phyloP scores from a whole-genome alignment of 1,140 invertebrate genomes.

The Drosophila oshimai region DNA sequence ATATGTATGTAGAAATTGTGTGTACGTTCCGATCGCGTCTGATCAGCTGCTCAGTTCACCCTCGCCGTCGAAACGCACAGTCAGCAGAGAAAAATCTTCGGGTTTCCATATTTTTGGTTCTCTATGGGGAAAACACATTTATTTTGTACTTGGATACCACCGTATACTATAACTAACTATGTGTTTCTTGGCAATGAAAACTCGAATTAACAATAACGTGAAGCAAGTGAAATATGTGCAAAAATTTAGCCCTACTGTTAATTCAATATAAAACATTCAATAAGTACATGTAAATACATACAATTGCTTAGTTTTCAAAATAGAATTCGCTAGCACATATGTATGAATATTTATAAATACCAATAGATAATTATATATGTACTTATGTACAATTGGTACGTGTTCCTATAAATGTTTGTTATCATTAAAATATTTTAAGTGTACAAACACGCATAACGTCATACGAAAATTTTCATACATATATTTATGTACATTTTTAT shows the following conservation, averaged over 20 bases:
- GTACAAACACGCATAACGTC: background rate
- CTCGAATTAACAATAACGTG: slow-evolving; percentile 6
- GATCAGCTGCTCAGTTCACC: slow-evolving; percentile 19
- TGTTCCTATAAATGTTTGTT: slow-evolving; percentile 6
- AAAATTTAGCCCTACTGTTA: slow-evolving; percentile 16
- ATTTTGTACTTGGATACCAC: background rate
- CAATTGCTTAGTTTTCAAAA: slow-evolving; percentile 33
- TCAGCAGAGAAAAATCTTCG: background rate
- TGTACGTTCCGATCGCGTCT: background rate
- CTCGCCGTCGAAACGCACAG: slow-evolving; percentile 10
- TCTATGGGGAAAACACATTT: background rate
- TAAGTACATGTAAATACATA: slow-evolving; percentile 12
- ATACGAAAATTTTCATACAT: background rate
- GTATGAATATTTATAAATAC: slow-evolving; percentile 10
- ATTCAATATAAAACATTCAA: slow-evolving; percentile 10
- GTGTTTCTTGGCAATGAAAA: background rate
- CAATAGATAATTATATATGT: slow-evolving; percentile 22
- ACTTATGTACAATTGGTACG: slow-evolving; percentile 21
- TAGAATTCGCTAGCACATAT: slow-evolving; percentile 25
- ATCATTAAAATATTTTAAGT: slow-evolving; percentile 3
- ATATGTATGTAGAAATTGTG: too few relatives aligned
- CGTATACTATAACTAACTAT: background rate
- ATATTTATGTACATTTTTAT: background rate
- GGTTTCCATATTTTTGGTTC: background rate
- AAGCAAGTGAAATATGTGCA: slow-evolving; percentile 47